These are phyloP conservation scores for Sebastes hubbsi DNA, from an alignment of 2,797 vertebrate genomes.

Conservation along the genomic window DNA sequence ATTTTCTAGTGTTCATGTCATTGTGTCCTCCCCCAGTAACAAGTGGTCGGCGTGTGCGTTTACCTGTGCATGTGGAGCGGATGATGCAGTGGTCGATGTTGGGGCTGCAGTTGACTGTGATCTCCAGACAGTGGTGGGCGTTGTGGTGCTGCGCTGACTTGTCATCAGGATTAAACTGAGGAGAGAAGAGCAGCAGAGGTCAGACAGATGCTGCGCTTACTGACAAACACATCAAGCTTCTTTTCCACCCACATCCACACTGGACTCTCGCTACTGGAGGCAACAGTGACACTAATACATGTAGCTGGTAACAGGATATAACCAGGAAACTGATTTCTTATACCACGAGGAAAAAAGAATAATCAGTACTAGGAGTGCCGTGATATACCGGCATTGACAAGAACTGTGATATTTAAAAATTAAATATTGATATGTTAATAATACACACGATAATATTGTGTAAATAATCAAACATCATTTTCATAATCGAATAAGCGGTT, in stretches of 20 bases:
- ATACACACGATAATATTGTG: too few species aligned
- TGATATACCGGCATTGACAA: neutral
- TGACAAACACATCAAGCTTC: constrained; percentile 31
- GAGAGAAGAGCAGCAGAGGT: constrained; percentile 49
- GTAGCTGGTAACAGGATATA: neutral
- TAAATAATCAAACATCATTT: too few species aligned
- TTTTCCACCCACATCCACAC: constrained; percentile 41
- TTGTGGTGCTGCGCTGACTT: constrained; percentile 99
- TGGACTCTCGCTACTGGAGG: constrained; percentile 3
- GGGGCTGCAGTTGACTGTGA: constrained; percentile 99
- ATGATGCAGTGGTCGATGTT: constrained; percentile 99
- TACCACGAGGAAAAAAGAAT: neutral
- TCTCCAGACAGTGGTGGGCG: constrained; percentile 99
- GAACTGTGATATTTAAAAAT: neutral
- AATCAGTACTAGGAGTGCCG: neutral
- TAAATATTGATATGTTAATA: too few species aligned
- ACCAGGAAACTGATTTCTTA: neutral
- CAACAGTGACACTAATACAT: neutral
- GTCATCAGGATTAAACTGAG: constrained; percentile 98
- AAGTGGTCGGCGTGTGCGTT: neutral
- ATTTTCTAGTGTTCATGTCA: too few species aligned
- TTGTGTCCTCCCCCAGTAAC: neutral
- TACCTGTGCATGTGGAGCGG: constrained; percentile 98
- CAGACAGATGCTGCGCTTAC: constrained; percentile 41
- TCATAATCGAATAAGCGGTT: too few species aligned